Percentiles rank a stretch among this genome's conserved stretches.
Conservation (phyloP, 2,113 vertebrate genomes). For the Dermatemys mawii region DNA sequence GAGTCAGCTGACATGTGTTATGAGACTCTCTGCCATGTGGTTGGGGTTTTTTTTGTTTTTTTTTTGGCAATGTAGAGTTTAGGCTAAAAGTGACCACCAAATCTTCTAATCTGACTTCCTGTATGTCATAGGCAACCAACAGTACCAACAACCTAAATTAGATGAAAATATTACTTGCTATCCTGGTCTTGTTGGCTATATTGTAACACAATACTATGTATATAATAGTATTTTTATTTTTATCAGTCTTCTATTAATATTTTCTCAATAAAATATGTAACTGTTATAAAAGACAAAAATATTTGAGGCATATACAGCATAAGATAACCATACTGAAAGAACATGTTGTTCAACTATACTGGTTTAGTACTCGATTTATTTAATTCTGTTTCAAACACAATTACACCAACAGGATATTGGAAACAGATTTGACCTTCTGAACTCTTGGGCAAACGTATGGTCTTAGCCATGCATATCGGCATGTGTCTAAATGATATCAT, state of each 20-base stretch:
- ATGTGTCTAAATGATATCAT: background rate
- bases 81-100: background rate
- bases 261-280: background rate
- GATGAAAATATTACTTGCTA: background rate
- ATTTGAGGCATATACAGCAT: background rate
- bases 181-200: background rate
- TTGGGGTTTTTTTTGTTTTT: too few relatives aligned
- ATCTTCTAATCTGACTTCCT: background rate
- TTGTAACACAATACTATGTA: background rate
- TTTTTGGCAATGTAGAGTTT: background rate
- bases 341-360: background rate
- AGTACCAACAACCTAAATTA: background rate
- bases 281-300: background rate
- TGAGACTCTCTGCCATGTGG: background rate
- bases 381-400: background rate
- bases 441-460: background rate
- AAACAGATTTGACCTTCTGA: conserved; percentile 8
- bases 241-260: background rate
- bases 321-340: background rate
- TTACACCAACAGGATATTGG: background rate
- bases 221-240: too few relatives aligned
- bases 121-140: background rate
- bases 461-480: background rate
- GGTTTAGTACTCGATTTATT: background rate
- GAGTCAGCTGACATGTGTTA: background rate